Base-by-base conservation (phyloP, 2,888 invertebrate species). In the Leptinotarsa juncta region DNA sequence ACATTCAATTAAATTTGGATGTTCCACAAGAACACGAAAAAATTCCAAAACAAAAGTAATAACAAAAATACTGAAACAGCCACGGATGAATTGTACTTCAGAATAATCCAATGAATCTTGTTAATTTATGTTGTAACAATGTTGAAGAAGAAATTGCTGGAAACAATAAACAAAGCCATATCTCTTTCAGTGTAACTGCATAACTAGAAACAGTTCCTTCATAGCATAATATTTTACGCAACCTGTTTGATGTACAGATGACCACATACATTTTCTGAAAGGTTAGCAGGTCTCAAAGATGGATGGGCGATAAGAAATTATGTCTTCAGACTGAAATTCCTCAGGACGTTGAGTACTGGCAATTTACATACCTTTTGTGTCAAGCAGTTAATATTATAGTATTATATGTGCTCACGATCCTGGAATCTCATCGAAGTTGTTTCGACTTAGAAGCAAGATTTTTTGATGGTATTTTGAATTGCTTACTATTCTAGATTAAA, bases 261-360 rank as follows among this genome's bases (percentile, higher is more conserved):
- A 67, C 72, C 67, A 67, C 60, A 72, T 57, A 57, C 69, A 26
- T 69, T 73, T 42, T 55, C 32, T 51, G 68, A 69, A 55, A 69
- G 68, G 72, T 73, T 67, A 55, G 67, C 69, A 48, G 62, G 65
- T 65, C 23, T n/a, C 65, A 65, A 20, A 69, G 72, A 73, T 73
- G 65, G 48, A 67, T 23, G 32, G 67, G 55, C 32, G 72, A 73
- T 73, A 69, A 65, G 42, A 48, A 65, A 49, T 73, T 73, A 42
- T 67, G 72, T 69, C 65, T 51, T 55, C 23, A 69, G 20, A 18
- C 65, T 66, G 48, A 55, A 53, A 53, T 71, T 55, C 65, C 12
- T 62, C 32, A 32, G 15, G 15, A 20, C 26, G 62, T 62, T 62
- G 57, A 62, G 32, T 42, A 18, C 32, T 62, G 62, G 62, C 62